A percentile compares a stretch with the other conserved stretches of the same genome.
Conservation (phyloP, 1,140 invertebrate species). For the Hirudo medicinalis region DNA sequence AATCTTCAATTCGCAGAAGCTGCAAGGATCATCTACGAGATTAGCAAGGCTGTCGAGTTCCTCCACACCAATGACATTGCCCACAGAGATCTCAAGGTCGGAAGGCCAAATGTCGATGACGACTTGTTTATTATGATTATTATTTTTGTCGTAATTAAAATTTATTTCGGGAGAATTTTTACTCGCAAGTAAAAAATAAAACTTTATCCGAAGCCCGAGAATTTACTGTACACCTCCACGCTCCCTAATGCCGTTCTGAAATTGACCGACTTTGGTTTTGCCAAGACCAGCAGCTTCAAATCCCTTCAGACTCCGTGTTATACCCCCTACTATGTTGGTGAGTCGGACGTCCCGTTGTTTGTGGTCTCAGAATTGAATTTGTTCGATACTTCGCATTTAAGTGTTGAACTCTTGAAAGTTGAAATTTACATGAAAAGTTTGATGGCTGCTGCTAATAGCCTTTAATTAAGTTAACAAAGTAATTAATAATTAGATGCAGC, state of each 20-base stretch:
- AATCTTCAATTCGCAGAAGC: slow-evolving; percentile 50
- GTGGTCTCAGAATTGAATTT: too few species aligned
- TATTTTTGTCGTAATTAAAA: neutral
- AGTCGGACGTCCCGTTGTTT: slow-evolving; percentile 30
- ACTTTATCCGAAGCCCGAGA: slow-evolving; percentile 41
- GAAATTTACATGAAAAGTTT: neutral
- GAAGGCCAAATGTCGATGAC: slow-evolving; percentile 46
- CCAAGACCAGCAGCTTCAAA: slow-evolving; percentile 67
- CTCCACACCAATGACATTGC: slow-evolving; percentile 90
- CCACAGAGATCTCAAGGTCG: slow-evolving; percentile 83
- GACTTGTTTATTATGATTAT: neutral
- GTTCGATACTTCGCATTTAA: too few species aligned
- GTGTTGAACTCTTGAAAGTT: too few species aligned
- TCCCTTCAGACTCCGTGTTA: slow-evolving; percentile 89
- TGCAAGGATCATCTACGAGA: slow-evolving; percentile 84
- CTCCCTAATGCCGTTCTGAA: slow-evolving; percentile 61
- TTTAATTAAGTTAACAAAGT: neutral
- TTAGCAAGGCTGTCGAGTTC: slow-evolving; percentile 85
- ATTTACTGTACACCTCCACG: slow-evolving; percentile 46
- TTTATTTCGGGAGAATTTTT: neutral
- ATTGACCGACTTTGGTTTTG: slow-evolving; percentile 98
- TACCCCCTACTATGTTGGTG: slow-evolving; percentile 92
- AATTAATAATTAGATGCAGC: neutral
- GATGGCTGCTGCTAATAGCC: neutral
- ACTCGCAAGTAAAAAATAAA: neutral